Evolutionary conservation across 37 sponge, comb jelly and placozoan species (phyloP), one percentile per base, ranked within the genome.

Genomic region (Theonella swinhoei): DNA sequence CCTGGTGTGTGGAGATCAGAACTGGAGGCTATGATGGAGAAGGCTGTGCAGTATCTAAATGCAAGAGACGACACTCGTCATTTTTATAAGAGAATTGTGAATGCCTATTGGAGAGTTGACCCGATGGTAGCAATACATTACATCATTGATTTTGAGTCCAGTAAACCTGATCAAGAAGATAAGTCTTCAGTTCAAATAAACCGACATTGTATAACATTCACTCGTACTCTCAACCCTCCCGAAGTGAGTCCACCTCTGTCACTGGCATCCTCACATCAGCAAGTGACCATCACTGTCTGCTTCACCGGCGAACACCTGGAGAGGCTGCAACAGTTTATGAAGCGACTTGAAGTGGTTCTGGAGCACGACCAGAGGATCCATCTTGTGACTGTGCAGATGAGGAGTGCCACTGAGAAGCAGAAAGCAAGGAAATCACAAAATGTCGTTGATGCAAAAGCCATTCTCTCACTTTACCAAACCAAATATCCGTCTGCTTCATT

Each of bases 111-210:
- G 60, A 84, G 60, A 29, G 69, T 76, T 1, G 76, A 84, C 25
- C 77, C 85, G 4, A 34, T 59, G 26, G 39, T 34, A 37, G 85
- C 76, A 23, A 76, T 67, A n/a, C 68, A 76, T 7, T 84, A 84
- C 60, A 42, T 84, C 39, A 75, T 84, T 20, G 85, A 84, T 31
- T 76, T 84, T 84, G 85, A 84, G 61, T n/a, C 77, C 8, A 75
- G 65, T 31, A 9, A 20, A 25, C 54, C 54, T 47, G 54, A 47
- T 47, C 38, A 43, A 42, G 60, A 24, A 68, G 68, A 33, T 30
- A 36, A 17, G 23, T 31, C 72, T 54, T n/a, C n/a, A 4, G 54
- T 71, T 25, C 32, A 37, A 25, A 61, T 20, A n/a, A 81, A 54
- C 19, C 82, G 60, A 2, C 71, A 40, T 38, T 14, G 77, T 30